Percentiles rank a stretch among this genome's conserved stretches.
Conservation (phyloP, 2,888 invertebrate species). For the Itoplectis maculator region DNA sequence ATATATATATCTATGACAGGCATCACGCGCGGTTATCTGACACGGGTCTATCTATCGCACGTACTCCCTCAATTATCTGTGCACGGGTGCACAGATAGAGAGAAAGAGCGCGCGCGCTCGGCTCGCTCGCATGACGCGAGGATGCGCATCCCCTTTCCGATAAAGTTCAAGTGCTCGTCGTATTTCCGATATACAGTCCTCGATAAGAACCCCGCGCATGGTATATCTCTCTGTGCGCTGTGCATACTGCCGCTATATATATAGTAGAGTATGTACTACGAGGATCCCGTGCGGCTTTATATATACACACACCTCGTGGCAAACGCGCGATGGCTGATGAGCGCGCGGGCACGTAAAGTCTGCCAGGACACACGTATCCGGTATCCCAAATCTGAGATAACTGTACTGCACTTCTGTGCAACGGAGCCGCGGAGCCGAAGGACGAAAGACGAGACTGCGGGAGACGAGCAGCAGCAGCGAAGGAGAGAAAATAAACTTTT, state of each 20-base stretch:
- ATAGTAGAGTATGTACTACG: background rate
- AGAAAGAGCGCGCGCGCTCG: background rate
- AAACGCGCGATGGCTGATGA: slow-evolving; percentile 30
- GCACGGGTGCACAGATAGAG: slow-evolving; percentile 32
- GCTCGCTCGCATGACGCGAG: slow-evolving; percentile 33
- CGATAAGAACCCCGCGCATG: slow-evolving; percentile 47
- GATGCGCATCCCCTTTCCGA: slow-evolving; percentile 36
- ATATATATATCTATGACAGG: no score
- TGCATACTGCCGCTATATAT: background rate
- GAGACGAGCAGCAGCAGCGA: background rate
- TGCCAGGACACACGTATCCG: slow-evolving; percentile 54
- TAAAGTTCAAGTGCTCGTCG: slow-evolving; percentile 64
- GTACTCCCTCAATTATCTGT: slow-evolving; percentile 48
- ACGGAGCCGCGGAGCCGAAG: background rate
- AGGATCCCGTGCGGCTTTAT: background rate
- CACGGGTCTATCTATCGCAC: slow-evolving; percentile 12
- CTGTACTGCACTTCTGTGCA: slow-evolving; percentile 20
- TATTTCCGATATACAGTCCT: slow-evolving; percentile 54
- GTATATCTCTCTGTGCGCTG: background rate
- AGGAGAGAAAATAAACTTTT: background rate
- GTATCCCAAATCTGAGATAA: slow-evolving; percentile 58
- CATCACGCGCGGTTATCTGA: no score
- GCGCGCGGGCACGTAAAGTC: slow-evolving; percentile 32
- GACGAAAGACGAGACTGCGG: background rate
- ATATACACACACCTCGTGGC: background rate